Evolutionary conservation across 2,113 vertebrate genomes (phyloP), one percentile per base, ranked within the genome.

Genomic region (Carassius auratus): DNA sequence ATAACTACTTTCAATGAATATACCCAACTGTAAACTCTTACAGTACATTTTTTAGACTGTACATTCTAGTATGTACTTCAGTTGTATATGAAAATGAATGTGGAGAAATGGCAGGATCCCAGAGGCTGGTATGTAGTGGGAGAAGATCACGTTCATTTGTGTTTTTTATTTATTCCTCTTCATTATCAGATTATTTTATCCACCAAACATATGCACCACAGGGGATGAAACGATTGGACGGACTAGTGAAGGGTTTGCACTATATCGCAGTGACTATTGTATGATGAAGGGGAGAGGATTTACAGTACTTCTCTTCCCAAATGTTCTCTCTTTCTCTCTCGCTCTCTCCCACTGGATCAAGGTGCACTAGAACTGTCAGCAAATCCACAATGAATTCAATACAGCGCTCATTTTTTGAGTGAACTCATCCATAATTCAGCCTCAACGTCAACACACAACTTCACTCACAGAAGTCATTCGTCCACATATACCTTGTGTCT

Each of bases 341-440:
- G 64, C 87, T 81, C 64, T 75, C 2, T 80, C 73, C 59, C 66
- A n/a, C 79, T 76, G 89, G 87, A 91, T 92, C 87, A 92, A 89
- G 90, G 90, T 92, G 89, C 80, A 90, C 83, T 76, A 87, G 88
- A 90, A 84, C 88, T 88, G 92, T 93, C 92, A 93, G 92, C 89
- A 88, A 75, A 89, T 90, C 87, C 85, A 90, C 86, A 73, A 86
- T 92, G 87, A 92, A 91, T 93, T 90, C 87, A 85, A 86, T 85
- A 84, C 83, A 59, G 83, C 85, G 87, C 90, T 90, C 88, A 91
- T 92, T 91, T 93, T 89, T 91, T 89, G 71, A 89, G 79, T 66
- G 61, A 84, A 85, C 88, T 93, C 88, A 93, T 93, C 85, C 87
- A 92, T 93, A 89, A 94, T 93, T 94, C 89, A 93, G 84, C 86